Conservation (phyloP, 1,140 invertebrate genomes). For the Drosophila pseudoananassae region DNA sequence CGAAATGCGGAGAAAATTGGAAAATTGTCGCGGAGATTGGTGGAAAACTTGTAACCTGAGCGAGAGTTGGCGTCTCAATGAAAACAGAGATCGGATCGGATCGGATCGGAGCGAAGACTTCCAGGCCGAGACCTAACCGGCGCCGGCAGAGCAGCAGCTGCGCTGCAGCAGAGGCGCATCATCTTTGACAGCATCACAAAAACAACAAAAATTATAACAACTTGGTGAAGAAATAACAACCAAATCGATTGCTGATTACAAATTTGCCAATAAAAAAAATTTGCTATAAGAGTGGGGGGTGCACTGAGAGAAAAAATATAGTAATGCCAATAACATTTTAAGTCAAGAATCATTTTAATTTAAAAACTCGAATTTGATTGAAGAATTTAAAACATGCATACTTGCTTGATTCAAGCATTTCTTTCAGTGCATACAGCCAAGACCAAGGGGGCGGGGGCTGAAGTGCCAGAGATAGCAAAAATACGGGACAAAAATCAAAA, state of each 20-base stretch:
- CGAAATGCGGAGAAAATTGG: slow-evolving; percentile 14
- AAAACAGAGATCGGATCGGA: slow-evolving; percentile 25
- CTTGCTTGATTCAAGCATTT: no score
- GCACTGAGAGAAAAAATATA: not conserved
- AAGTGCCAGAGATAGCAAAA: slow-evolving; percentile 37
- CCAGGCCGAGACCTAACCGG: slow-evolving; percentile 22
- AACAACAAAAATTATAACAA: slow-evolving; percentile 7
- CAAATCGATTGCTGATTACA: slow-evolving; percentile 7
- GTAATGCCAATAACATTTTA: no score
- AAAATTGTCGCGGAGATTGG: not conserved
- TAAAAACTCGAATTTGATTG: no score
- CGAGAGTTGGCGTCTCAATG: slow-evolving; percentile 56
- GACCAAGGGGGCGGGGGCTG: not conserved
- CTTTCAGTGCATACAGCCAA: not conserved
- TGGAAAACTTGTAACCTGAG: slow-evolving; percentile 35
- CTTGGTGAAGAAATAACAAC: not conserved
- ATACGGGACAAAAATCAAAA: slow-evolving; percentile 28
- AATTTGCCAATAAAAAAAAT: slow-evolving; percentile 17
- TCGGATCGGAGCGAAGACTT: slow-evolving; percentile 8
- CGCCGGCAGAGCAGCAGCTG: slow-evolving; percentile 1
- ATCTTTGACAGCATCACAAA: slow-evolving; percentile 12
- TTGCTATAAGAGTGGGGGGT: not conserved
- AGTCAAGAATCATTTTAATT: no score
- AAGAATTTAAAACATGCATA: no score
- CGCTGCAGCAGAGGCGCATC: slow-evolving; percentile 30